Base-by-base conservation (phyloP, 1,140 invertebrate species). In the Drosophila serrata region DNA sequence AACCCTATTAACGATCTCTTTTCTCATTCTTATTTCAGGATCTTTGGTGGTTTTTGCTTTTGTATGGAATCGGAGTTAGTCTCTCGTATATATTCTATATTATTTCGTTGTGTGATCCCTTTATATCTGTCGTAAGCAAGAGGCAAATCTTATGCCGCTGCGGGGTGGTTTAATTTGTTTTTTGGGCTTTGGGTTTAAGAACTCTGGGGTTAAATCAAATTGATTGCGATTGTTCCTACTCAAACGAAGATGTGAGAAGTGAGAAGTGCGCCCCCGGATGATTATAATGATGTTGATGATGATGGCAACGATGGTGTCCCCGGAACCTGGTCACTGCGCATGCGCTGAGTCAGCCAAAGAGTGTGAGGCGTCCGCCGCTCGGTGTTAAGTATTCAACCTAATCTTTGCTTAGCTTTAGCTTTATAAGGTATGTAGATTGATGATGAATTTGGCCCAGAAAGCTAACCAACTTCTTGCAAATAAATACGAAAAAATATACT, bases 1-100 rank as follows among this genome's bases (percentile, higher is more conserved):
- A 72, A 48, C 48, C 11, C 56, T 78, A 91, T 57, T 92, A 92
- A 92, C 46, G 33, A 55, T 57, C 93, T 81, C 95, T 82, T 93
- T 33, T 84, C 53, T 79, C 59, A 77, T 78, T 79, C 37, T 42
- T 22, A 37, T 59, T 64, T 12, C 85, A 91, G 87, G 61, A 57
- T 37, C 42, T 39, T 67, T 73, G 69, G 62, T 82, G 90, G 80
- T 87, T 90, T 91, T 91, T 88, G 78, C 79, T 82, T 91, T 90
- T 57, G 58, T 77, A 61, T 39, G 55, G 11, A 46, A 13, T 55
- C 40, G 12, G 60, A 57, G 19, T 57, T 22, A 58, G 13, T 77
- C 57, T 61, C 57, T 37, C 67, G 60, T 57, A 15, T 55, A 37
- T 55, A 48, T 72, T 73, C 40, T 48, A 67, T 73, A 59, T 72